Evolutionary conservation across 2,797 vertebrate genomes (phyloP).

Genomic region (Nyctalus aviator): DNA sequence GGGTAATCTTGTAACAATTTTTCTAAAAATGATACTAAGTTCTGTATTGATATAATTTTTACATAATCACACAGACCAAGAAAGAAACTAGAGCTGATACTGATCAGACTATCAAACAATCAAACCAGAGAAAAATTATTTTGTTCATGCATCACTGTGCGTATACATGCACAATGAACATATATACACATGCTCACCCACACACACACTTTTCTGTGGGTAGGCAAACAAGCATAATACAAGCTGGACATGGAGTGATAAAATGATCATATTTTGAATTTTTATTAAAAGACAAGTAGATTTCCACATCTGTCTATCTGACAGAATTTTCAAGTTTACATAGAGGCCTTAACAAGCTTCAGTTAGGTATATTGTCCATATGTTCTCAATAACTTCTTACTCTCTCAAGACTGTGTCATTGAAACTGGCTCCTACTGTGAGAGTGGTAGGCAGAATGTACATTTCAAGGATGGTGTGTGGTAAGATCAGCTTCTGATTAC

Average conservation of each 20-base stretch:
- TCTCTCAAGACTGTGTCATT: neutral
- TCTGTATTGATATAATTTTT: conserved; percentile 66
- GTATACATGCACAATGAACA: too few relatives aligned
- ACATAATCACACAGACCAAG: conserved; percentile 50
- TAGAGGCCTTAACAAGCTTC: neutral
- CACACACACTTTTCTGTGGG: neutral
- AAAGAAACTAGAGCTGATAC: conserved; percentile 28
- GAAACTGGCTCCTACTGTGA: neutral
- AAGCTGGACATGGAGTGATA: neutral
- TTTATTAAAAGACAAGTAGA: conserved; percentile 35
- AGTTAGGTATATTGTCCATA: neutral
- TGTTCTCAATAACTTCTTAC: neutral
- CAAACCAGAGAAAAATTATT: conserved; percentile 48
- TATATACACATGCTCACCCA: neutral
- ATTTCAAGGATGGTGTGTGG: neutral
- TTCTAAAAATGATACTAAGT: conserved; percentile 52
- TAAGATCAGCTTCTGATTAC: neutral
- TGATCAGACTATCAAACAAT: conserved; percentile 40
- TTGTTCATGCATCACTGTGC: neutral
- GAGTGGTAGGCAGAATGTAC: neutral
- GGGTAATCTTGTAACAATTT: conserved; percentile 51
- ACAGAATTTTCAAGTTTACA: neutral
- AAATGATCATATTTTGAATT: conserved; percentile 49
- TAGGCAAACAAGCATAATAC: neutral
- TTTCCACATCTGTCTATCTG: neutral